Base-by-base conservation (phyloP, 1,140 invertebrate species). In the Megalonaias nervosa region DNA sequence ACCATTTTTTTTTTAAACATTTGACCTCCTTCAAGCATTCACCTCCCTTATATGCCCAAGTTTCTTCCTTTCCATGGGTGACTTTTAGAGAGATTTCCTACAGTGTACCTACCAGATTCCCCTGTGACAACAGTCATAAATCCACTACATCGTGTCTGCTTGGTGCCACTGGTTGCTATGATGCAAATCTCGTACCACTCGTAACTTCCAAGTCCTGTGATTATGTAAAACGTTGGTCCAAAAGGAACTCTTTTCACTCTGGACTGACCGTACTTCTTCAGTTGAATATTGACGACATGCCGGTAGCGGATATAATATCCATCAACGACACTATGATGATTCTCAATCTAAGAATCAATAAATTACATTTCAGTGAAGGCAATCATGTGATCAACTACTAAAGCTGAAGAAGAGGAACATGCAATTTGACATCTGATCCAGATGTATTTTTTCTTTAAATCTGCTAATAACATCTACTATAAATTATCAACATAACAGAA, bases 271-370 rank as follows among this genome's bases (percentile, higher is more conserved):
- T 84, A 86, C 38, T 74, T 67, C 58, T 75, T 61, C 15, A 75
- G 74, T 19, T 84, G 74, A 71, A 78, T 78, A 67, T 78, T 78
- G 13, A 73, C 38, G 26, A 81, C 77, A 9, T 71, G 71, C 11
- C 67, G 78, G 89, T 97, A 99, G 77, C 97, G 94, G 67, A 99
- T 95, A 87, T 98, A 97, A 21, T 98, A 94, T 14, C 98, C 98
- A 92, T 98, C 95, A 0, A 97, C 90, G 59, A 89, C 89, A 21
- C 89, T 85, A 26, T 89, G 81, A 21, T 88, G 84, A 56, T 85
- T 88, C 60, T 86, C 72, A 31, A 90, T 85, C 89, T 48, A 48
- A 48, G 38, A 48, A 48, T 48, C 38, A 11, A 48, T 48, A 48
- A 48, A 48, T 48, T 9, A 11, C 11, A 48, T 48, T 48, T 48